Percentiles rank a stretch among this genome's conserved stretches.
These are phyloP conservation scores for Macrobrachium nipponense DNA, from an alignment of 1,140 invertebrate genomes.

Conservation along the genomic window DNA sequence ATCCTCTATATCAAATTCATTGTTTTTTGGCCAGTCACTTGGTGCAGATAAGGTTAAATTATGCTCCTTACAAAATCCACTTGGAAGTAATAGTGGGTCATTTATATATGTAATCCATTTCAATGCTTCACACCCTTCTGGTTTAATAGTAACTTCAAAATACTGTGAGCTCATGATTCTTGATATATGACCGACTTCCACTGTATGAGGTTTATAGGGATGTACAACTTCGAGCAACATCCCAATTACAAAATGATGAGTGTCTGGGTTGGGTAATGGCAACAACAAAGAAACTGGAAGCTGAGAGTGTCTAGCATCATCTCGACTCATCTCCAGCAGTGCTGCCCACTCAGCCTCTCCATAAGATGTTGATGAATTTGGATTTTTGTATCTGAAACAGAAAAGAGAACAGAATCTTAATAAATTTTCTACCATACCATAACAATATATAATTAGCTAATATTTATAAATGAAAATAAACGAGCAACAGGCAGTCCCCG, in stretches of 20 bases:
- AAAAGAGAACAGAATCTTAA: not conserved
- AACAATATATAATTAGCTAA: no score
- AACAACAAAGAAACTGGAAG: slow-evolving; percentile 27
- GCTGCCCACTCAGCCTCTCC: slow-evolving; percentile 57
- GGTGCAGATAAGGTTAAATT: slow-evolving; percentile 14
- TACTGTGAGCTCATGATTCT: slow-evolving; percentile 9
- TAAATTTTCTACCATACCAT: no score
- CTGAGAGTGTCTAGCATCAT: slow-evolving; percentile 51
- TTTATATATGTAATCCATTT: slow-evolving; percentile 29
- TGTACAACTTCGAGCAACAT: slow-evolving; percentile 43
- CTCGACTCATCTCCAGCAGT: slow-evolving; percentile 52
- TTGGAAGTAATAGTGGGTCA: slow-evolving; percentile 40
- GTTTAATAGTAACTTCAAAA: slow-evolving; percentile 31
- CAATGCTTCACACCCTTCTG: slow-evolving; percentile 6
- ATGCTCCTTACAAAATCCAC: slow-evolving; percentile 42
- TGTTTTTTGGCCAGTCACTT: slow-evolving; percentile 30
- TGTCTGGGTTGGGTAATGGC: not conserved
- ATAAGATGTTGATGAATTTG: slow-evolving; percentile 15
- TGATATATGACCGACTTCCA: slow-evolving; percentile 13
- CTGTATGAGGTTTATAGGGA: slow-evolving; percentile 27
- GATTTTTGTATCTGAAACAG: slow-evolving; percentile 36
- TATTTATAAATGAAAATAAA: no score
- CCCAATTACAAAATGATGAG: slow-evolving; percentile 14
- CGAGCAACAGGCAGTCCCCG: no score
- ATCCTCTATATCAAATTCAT: slow-evolving; percentile 12